Base-by-base conservation (phyloP, 2,888 invertebrate genomes). In the Eilema depressum region DNA sequence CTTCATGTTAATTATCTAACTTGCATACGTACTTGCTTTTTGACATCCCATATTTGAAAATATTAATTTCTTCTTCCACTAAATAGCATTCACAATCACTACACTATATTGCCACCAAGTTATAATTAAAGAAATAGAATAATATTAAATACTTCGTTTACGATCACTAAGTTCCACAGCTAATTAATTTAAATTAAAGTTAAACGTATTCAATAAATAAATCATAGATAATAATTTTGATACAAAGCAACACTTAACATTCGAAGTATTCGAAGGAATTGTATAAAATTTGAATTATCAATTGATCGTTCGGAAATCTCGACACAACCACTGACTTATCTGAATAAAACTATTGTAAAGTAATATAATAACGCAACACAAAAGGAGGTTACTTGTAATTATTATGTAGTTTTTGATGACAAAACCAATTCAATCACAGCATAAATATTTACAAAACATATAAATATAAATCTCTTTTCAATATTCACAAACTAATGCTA, bases 401-500 rank as follows among this genome's bases (percentile, higher is more conserved):
- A 66, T 66, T 66, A 60, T 41, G 59, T 66, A 60, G 59, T 37
- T 66, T 66, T 66, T 66, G 66, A 68, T 62, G 63, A 63, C 68
- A 61, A 67, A 67, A 67, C 64, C 14, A 69, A 69, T 63, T 41
- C 37, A 53, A 66, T 63, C 26, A 71, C 62, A 47, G 53, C 47
- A 63, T 37, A 71, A 67, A 60, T 70, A 63, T 70, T 70, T 70
- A 70, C 66, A 41, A 63, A 69, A 68, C 69, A 59, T 66, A 23
- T 28, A n/a, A 41, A 66, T 63, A 70, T 60, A 68, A 63, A 47
- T 66, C 56, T 66, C 56, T 63, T 66, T 57, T 75, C 71, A 70
- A 20, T 56, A 65, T 73, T 69, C 70, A 73, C 77, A 79, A 78
- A 78, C 75, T 75, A 68, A 71, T 72, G 76, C 69, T 73, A 83